Base-by-base conservation (phyloP, 2,113 vertebrate genomes). In the Eulemur rufifrons region DNA sequence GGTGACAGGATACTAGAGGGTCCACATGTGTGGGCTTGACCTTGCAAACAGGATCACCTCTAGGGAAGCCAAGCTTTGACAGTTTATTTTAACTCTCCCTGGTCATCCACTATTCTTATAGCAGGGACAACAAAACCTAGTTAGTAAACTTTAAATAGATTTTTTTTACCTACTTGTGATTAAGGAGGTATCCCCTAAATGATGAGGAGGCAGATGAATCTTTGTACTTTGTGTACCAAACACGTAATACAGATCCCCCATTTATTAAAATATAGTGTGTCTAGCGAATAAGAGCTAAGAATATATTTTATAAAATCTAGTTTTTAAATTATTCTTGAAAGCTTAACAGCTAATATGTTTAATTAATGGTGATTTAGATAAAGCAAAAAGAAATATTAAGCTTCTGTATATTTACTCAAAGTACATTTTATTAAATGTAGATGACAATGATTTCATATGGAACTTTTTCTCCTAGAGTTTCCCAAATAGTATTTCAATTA, bases 351-450 rank as follows among this genome's bases (percentile, higher is more conserved):
- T 91, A 95, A 95, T 87, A 71, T 96, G 73, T 83, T 50, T 81
- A 78, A 95, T 89, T 85, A 94, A 47, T 61, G 3, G 11, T 71
- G 32, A 93, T 2, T 91, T 12, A 95, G 94, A 84, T 39, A 42
- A 83, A 96, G 11, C 39, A 29, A 89, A 97, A 91, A 52, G 85
- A 95, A 96, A 89, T 42, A 94, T n/a, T 80, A 95, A 77, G 50
- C 54, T 96, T 82, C 95, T 85, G 61, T 32, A 61, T 13, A 76
- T 9, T 6, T 50, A 92, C 29, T 71, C 68, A 96, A 94, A 97
- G 61, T 85, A 95, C 91, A 96, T 34, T 88, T 88, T 59, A 96
- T 10, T 85, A 27, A 96, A 81, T 3, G 42, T 34, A 82, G 64
- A 88, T 42, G 50, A 86, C 42, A 66, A 89, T 83, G 13, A 92